These are phyloP conservation scores for Geodia barretti DNA, from an alignment of 37 sponge, comb jelly and placozoan species.

Conservation along the genomic window DNA sequence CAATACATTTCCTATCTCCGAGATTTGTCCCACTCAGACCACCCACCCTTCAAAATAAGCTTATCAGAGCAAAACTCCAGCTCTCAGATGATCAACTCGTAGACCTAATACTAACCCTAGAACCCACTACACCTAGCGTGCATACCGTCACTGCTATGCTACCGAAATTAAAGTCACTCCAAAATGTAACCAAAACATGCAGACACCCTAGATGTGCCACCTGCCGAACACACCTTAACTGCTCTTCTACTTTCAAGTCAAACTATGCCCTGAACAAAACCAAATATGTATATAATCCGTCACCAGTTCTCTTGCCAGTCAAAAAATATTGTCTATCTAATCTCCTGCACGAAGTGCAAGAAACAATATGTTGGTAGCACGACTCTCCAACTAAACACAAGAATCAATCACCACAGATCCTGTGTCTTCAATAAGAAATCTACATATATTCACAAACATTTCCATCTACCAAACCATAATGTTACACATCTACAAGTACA, in stretches of 20 bases:
- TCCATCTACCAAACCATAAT: slow-evolving; percentile 17
- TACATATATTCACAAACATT: slow-evolving; percentile 21
- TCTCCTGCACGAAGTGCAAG: slow-evolving; percentile 27
- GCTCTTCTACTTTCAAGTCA: neutral
- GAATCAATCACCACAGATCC: slow-evolving; percentile 22
- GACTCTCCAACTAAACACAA: neutral
- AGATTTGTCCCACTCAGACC: slow-evolving; percentile 1
- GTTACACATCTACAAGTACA: neutral
- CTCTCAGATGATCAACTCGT: slow-evolving; percentile 19
- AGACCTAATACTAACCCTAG: neutral
- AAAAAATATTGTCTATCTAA: slow-evolving; percentile 24
- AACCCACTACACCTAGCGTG: neutral
- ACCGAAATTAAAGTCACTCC: neutral
- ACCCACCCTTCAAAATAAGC: neutral
- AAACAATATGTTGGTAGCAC: slow-evolving; percentile 44
- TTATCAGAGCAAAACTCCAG: neutral
- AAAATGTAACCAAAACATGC: neutral
- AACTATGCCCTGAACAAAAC: neutral
- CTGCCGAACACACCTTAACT: slow-evolving; percentile 24
- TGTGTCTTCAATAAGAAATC: neutral
- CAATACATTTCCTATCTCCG: neutral
- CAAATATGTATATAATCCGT: slow-evolving; percentile 2
- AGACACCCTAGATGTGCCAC: slow-evolving; percentile 28
- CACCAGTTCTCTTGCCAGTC: slow-evolving; percentile 16
- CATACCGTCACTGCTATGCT: neutral